phyloP scores from a whole-genome alignment of 2,888 invertebrate species.

The Teleiodes luculella region DNA sequence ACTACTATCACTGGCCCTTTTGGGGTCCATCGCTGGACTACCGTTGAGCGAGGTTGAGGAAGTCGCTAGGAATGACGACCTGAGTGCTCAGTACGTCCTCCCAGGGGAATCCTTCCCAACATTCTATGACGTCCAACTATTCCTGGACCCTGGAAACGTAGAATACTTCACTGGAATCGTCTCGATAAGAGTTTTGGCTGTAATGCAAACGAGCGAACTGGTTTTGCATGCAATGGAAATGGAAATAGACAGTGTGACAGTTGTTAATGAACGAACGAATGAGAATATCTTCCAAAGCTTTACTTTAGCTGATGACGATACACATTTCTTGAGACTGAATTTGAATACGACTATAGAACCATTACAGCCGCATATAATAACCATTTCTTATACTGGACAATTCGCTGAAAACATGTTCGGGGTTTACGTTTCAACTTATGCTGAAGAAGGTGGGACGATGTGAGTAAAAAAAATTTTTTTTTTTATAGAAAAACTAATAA shows the following conservation, averaged over 20 bases:
- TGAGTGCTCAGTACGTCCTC: slow-evolving; percentile 63
- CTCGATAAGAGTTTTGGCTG: slow-evolving; percentile 53
- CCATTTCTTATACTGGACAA: slow-evolving; percentile 76
- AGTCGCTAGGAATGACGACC: slow-evolving; percentile 24
- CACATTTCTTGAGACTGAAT: slow-evolving; percentile 71
- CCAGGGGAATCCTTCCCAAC: slow-evolving; percentile 73
- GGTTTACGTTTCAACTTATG: slow-evolving; percentile 80
- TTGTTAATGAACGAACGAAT: slow-evolving; percentile 32
- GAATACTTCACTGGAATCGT: slow-evolving; percentile 67
- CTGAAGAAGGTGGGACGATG: slow-evolving; percentile 36
- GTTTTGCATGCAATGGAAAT: slow-evolving; percentile 71
- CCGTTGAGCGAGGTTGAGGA: slow-evolving; percentile 31
- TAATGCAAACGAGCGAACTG: slow-evolving; percentile 43
- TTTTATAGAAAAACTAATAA: too few relatives aligned
- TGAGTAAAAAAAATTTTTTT: slow-evolving; percentile 42
- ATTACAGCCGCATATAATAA: slow-evolving; percentile 62
- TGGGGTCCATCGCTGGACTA: slow-evolving; percentile 43
- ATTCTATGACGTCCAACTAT: slow-evolving; percentile 72
- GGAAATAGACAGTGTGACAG: slow-evolving; percentile 38
- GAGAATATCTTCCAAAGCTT: slow-evolving; percentile 29
- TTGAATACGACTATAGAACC: slow-evolving; percentile 46
- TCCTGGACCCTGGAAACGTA: slow-evolving; percentile 59
- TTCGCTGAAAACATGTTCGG: slow-evolving; percentile 81
- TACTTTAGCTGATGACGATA: slow-evolving; percentile 44
- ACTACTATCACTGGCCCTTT: slow-evolving; percentile 44